phyloP scores from a whole-genome alignment of 1,140 invertebrate species.

The Venturia canescens region DNA sequence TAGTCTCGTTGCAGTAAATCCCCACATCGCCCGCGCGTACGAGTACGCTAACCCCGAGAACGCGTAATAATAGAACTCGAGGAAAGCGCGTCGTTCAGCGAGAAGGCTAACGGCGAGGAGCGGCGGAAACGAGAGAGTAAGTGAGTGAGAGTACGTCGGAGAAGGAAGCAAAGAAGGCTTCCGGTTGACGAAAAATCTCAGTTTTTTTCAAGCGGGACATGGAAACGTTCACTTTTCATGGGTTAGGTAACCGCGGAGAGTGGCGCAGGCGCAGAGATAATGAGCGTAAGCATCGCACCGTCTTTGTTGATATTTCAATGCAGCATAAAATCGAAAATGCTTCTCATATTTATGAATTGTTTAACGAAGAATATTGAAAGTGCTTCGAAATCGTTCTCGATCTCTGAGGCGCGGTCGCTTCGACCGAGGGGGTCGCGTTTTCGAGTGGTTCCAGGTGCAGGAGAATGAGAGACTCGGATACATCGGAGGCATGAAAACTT shows the following conservation, averaged over 20 bases:
- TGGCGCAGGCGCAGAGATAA: not conserved
- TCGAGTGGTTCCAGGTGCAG: too few species aligned
- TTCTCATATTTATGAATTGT: too few species aligned
- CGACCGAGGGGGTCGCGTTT: too few species aligned
- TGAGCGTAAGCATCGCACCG: too few species aligned
- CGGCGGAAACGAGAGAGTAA: not conserved
- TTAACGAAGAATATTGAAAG: too few species aligned
- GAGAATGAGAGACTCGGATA: too few species aligned
- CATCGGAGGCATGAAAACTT: too few species aligned
- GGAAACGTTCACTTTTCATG: not conserved
- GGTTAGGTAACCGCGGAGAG: not conserved
- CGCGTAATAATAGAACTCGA: constrained; percentile 55
- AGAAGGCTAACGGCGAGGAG: constrained; percentile 22
- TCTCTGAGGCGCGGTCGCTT: too few species aligned
- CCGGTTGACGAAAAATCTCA: constrained; percentile 42
- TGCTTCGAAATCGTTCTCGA: too few species aligned
- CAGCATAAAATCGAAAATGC: too few species aligned
- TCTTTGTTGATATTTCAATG: too few species aligned
- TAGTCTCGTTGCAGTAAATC: constrained; percentile 9
- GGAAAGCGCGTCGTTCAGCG: constrained; percentile 40
- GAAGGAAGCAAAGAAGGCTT: constrained; percentile 44
- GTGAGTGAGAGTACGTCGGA: not conserved
- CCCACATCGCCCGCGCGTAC: not conserved
- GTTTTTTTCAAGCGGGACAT: not conserved
- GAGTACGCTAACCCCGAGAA: constrained; percentile 47